These are phyloP conservation scores for Heptranchias perlo DNA, from an alignment of 2,113 vertebrate genomes.

Conservation along the genomic window DNA sequence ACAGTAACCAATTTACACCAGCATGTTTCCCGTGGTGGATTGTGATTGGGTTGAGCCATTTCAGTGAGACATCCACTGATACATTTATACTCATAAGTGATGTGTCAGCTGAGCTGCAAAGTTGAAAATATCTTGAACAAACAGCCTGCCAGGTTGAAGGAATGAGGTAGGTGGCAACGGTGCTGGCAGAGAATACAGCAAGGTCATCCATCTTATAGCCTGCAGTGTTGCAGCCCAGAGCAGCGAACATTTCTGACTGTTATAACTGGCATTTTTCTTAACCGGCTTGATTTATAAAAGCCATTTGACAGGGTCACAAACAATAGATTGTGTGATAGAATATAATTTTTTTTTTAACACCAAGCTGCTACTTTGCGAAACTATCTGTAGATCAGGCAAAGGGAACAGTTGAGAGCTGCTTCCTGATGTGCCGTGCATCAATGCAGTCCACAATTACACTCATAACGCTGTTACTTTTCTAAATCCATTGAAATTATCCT, in stretches of 20 bases:
- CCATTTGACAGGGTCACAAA: constrained; percentile 21
- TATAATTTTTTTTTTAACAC: constrained; percentile 8
- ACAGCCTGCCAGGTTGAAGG: constrained; percentile 8
- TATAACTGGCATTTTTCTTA: constrained; percentile 15
- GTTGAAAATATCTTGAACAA: constrained; percentile 36
- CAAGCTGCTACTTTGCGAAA: neutral
- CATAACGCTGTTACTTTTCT: neutral
- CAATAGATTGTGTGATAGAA: constrained; percentile 6
- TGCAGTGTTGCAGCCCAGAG: neutral
- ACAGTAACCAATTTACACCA: constrained; percentile 22
- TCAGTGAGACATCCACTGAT: neutral
- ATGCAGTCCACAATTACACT: neutral
- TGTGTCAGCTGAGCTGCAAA: constrained; percentile 23
- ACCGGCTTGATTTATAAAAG: neutral
- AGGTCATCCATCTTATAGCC: neutral
- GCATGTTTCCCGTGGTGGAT: constrained; percentile 12
- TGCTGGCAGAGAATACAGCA: neutral
- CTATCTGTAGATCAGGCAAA: neutral
- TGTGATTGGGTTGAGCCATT: constrained; percentile 1
- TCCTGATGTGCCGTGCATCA: neutral
- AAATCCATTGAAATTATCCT: neutral
- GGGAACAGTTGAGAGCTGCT: neutral
- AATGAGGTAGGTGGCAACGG: neutral
- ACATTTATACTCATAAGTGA: constrained; percentile 1
- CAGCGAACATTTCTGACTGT: neutral